Evolutionary conservation across 2,888 invertebrate genomes (phyloP), one percentile per base, ranked within the genome.

Genomic region (Steromphala cineraria): DNA sequence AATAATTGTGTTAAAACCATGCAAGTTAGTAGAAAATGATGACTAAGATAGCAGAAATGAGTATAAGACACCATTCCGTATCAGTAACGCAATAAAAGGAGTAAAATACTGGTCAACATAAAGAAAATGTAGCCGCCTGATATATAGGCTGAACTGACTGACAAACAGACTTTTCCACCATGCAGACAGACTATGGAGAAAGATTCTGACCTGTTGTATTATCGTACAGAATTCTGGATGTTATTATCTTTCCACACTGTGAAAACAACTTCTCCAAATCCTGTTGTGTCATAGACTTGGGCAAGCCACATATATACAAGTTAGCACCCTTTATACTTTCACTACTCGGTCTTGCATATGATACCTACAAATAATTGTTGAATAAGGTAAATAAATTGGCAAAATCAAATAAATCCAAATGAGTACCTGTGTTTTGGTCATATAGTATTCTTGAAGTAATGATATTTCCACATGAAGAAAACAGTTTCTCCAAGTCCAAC

Each of bases 281-380:
- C 83, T 90, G 88, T 87, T 94, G 93, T 74, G 92, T 92, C 91
- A 93, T 90, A 85, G 90, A 90, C 89, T 92, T 92, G 81, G 93
- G 93, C 84, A 94, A 87, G 81, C 93, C 93, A 90, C 93, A 93
- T 86, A 94, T 92, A 91, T 94, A 94, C 87, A 94, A 90, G 90
- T 94, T 94, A 85, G 93, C 93, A 82, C 93, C 93, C 89, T 94
- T 94, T 83, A 94, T 94, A 85, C 92, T 91, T 88, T 94, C 94
- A 88, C 93, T 92, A 90, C 93, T 93, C 80, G 94, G 94, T 86
- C 94, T 89, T 85, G 94, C 94, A 87, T 92, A 90, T 84, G 94
- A 94, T 81, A 94, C 93, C 93, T 93, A 91, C 83, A 91, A 89
- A 90, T 85, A 84, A 85, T 85, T 85, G 82, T 82, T 83, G 83